phyloP scores from a whole-genome alignment of 2,113 vertebrate genomes.

The Cyprinodon variegatus region DNA sequence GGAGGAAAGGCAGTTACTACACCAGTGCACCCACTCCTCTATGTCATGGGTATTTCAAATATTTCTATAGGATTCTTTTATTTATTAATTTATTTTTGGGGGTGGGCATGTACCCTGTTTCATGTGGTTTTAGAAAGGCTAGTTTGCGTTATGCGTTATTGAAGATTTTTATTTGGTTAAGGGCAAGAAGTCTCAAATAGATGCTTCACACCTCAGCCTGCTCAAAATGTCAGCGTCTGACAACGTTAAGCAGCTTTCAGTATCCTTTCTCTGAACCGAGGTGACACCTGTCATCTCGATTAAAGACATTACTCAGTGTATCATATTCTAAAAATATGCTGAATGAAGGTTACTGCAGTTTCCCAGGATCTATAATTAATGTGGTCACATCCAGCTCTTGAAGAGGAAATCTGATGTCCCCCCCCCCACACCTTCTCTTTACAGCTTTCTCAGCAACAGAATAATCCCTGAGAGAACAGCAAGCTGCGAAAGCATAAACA shows the following conservation, averaged over 20 bases:
- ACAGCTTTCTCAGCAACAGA: slow-evolving; percentile 63
- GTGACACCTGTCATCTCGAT: slow-evolving; percentile 72
- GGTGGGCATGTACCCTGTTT: too few species aligned
- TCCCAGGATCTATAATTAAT: slow-evolving; percentile 77
- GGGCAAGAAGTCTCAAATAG: slow-evolving; percentile 52
- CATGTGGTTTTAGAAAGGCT: too few species aligned
- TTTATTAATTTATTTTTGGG: too few species aligned
- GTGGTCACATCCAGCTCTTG: slow-evolving; percentile 69
- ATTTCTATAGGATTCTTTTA: too few species aligned
- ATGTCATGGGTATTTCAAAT: too few species aligned
- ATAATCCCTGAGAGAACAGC: slow-evolving; percentile 74
- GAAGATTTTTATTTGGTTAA: slow-evolving; percentile 6
- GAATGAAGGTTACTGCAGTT: slow-evolving; percentile 54
- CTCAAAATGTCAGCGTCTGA: slow-evolving; percentile 62
- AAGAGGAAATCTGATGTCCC: slow-evolving; percentile 71
- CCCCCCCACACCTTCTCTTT: slow-evolving; percentile 25
- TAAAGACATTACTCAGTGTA: slow-evolving; percentile 67
- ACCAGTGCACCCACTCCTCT: too few species aligned
- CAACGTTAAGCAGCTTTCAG: slow-evolving; percentile 70
- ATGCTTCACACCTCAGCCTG: slow-evolving; percentile 55
- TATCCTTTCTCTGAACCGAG: slow-evolving; percentile 40
- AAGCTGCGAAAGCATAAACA: slow-evolving; percentile 76
- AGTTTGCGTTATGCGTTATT: too few species aligned
- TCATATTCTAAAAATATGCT: slow-evolving; percentile 65
- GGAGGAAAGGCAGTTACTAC: too few species aligned